These are phyloP conservation scores for Caenorhabditis zanzibari DNA, from an alignment of 2,888 invertebrate genomes.

Conservation along the genomic window DNA sequence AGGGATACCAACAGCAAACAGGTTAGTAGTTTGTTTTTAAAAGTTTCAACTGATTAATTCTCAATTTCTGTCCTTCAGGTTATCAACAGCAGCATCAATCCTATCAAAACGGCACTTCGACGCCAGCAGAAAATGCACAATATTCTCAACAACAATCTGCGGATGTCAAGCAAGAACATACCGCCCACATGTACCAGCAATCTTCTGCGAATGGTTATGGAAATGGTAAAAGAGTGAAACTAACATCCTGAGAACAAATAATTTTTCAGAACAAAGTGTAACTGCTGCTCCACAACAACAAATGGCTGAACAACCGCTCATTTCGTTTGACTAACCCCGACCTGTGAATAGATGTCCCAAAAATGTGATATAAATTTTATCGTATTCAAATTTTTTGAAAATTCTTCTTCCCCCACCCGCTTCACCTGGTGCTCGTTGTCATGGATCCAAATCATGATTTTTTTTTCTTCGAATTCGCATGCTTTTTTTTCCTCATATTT, in stretches of 20 bases:
- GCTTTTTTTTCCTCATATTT: not conserved
- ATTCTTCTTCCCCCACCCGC: not conserved
- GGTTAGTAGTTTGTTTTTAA: not conserved
- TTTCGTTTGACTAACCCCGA: constrained; percentile 60
- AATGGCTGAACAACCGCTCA: constrained; percentile 61
- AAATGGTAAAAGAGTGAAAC: constrained; percentile 31
- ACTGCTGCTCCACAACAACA: constrained; percentile 22
- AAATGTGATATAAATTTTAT: constrained; percentile 14
- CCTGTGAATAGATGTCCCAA: not conserved
- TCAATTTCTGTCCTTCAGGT: constrained; percentile 1
- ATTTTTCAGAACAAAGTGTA: constrained; percentile 38
- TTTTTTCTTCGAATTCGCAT: constrained; percentile 15
- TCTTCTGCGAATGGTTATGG: constrained; percentile 42
- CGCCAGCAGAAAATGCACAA: constrained; percentile 29
- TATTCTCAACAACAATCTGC: constrained; percentile 15
- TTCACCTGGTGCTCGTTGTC: constrained; percentile 25
- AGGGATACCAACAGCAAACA: constrained; percentile 46
- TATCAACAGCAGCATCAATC: constrained; percentile 38
- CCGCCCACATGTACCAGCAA: constrained; percentile 25
- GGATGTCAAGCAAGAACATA: constrained; percentile 35
- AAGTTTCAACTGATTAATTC: not conserved
- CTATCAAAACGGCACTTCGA: constrained; percentile 42
- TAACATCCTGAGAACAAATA: not conserved
- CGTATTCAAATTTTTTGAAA: not conserved
- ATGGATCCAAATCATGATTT: constrained; percentile 2